Evolutionary conservation across 1,140 invertebrate genomes (phyloP).

Genomic region (Trichonephila clavata): DNA sequence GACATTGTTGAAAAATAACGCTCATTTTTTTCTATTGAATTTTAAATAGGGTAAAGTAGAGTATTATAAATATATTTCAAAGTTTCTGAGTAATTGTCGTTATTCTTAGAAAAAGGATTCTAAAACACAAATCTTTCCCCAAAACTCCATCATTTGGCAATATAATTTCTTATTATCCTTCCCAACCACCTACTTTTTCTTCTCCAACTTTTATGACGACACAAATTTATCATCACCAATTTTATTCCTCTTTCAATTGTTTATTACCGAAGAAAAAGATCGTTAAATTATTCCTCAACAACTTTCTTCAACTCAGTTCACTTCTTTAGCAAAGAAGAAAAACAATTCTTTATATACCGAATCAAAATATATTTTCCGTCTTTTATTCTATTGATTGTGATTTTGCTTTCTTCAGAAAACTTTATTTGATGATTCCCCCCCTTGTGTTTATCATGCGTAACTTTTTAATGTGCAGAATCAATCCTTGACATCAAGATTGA

Average conservation of each 20-base stretch:
- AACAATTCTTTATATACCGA: neutral
- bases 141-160: no score
- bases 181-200: neutral
- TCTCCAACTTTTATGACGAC: neutral
- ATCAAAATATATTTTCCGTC: conserved; percentile 7
- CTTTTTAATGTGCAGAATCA: conserved; percentile 16
- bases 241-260: neutral
- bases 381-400: neutral
- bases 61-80: no score
- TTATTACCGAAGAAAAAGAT: neutral
- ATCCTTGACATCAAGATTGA: conserved; percentile 8
- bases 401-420: neutral
- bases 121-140: no score
- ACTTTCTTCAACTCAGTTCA: neutral
- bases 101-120: no score
- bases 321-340: neutral
- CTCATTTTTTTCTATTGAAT: no score
- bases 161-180: no score
- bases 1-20: no score
- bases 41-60: no score
- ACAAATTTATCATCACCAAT: neutral
- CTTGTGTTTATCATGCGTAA: neutral
- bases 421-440: neutral
- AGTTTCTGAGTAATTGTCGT: no score
- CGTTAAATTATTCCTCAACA: conserved; percentile 24